Evolutionary conservation across 2,113 vertebrate species (phyloP).

Genomic region (Trematocara zebra): DNA sequence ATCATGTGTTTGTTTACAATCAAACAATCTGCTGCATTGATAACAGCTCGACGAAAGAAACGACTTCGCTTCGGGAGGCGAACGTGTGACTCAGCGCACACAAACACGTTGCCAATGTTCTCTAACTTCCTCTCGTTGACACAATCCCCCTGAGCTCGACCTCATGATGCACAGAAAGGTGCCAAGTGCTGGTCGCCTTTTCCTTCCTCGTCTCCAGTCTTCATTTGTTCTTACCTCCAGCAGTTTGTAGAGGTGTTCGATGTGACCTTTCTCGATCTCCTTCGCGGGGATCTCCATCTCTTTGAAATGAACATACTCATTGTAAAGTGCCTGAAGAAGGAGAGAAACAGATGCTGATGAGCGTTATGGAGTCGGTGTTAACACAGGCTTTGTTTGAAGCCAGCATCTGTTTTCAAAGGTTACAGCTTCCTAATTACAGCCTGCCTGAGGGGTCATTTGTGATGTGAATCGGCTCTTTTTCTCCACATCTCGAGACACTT

Average conservation of each 20-base stretch:
- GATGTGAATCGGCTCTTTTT: not conserved
- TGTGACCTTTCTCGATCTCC: constrained; percentile 85
- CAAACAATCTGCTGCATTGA: constrained; percentile 19
- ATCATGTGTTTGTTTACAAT: constrained; percentile 13
- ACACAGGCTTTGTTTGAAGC: not conserved
- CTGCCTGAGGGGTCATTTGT: not conserved
- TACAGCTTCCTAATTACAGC: not conserved
- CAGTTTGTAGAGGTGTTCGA: constrained; percentile 90
- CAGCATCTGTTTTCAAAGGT: not conserved
- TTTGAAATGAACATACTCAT: constrained; percentile 98
- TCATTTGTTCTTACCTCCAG: constrained; percentile 79
- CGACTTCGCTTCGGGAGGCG: not conserved
- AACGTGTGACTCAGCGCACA: not conserved
- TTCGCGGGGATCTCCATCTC: constrained; percentile 92
- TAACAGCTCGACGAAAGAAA: not conserved
- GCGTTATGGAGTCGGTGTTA: not conserved
- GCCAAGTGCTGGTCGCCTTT: not conserved
- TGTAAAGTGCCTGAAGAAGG: constrained; percentile 91
- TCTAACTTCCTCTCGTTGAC: not conserved
- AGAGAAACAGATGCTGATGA: not conserved
- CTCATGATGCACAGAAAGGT: constrained; percentile 28
- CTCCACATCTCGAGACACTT: not conserved
- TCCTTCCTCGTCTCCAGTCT: not conserved
- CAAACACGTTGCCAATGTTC: not conserved
- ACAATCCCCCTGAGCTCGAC: not conserved